Percentiles rank a stretch among this genome's conserved stretches.
These are phyloP conservation scores for Gobionotothen gibberifrons DNA, from an alignment of 2,797 vertebrate species.

Conservation along the genomic window DNA sequence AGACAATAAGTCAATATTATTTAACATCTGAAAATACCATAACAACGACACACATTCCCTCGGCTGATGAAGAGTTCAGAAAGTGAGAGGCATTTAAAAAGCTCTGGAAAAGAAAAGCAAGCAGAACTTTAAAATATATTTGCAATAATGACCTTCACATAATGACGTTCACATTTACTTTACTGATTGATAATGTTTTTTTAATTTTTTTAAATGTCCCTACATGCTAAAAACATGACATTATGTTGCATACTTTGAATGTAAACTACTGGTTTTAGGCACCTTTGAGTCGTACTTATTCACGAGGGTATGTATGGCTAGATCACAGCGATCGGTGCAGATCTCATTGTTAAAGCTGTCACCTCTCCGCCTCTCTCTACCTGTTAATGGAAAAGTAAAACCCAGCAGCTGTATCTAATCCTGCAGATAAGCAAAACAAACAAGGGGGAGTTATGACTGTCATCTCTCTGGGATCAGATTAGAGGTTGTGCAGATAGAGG, in stretches of 20 bases:
- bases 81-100: background rate
- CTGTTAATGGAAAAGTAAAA: conserved; percentile 38
- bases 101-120: background rate
- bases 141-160: background rate
- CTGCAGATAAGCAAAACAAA: conserved; percentile 68
- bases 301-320: background rate
- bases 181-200: background rate
- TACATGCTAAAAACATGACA: background rate
- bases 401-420: conserved; percentile 61
- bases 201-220: background rate
- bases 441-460: conserved; percentile 43
- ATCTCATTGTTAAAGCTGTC: conserved; percentile 3
- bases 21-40: background rate
- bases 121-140: background rate
- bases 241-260: background rate
- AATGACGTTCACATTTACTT: no score
- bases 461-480: conserved; percentile 63
- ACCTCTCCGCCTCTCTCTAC: conserved; percentile 24
- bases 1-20: conserved; percentile 8
- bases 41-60: background rate
- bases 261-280: background rate
- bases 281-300: background rate
- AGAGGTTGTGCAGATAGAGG: conserved; percentile 62
- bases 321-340: conserved; percentile 15
- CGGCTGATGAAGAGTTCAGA: background rate